Evolutionary conservation across 64 coral and sea anemone species (phyloP).

Genomic region (Astreopora myriophthalma): DNA sequence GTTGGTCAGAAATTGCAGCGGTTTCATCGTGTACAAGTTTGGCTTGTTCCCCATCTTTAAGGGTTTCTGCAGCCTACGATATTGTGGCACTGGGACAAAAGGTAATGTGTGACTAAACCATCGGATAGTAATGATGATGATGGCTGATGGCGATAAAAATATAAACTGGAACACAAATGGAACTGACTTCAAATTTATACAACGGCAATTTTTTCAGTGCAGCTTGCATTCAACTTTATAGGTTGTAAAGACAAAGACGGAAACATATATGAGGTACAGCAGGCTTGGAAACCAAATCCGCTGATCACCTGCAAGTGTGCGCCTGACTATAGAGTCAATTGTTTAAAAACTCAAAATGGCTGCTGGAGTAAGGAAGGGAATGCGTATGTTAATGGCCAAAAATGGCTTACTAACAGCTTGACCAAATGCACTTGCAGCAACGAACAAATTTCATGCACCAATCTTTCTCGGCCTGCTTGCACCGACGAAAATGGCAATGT

Average conservation of each 20-base stretch:
- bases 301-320: neutral
- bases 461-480: conserved; percentile 27
- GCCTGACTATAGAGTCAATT: neutral
- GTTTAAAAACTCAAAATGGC: neutral
- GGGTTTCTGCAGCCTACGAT: conserved; percentile 34
- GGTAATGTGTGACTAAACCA: neutral
- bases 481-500: neutral
- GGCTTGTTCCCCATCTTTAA: neutral
- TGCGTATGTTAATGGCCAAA: neutral
- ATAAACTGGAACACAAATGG: neutral
- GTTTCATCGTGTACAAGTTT: conserved; percentile 59
- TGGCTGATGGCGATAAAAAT: neutral
- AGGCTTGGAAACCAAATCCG: conserved; percentile 12
- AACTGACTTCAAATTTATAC: too few relatives aligned
- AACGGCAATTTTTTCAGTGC: too few relatives aligned
- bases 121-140: neutral
- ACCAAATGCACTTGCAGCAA: neutral
- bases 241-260: conserved; percentile 23
- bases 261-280: neutral
- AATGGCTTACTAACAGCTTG: conserved; percentile 3
- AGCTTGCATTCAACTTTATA: neutral
- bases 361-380: conserved; percentile 5
- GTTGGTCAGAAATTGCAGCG: conserved; percentile 41
- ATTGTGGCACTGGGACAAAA: conserved; percentile 26
- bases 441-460: neutral